Evolutionary conservation across 2,888 invertebrate species (phyloP), one percentile per base, ranked within the genome.

Genomic region (Aphidoletes aphidimyza): DNA sequence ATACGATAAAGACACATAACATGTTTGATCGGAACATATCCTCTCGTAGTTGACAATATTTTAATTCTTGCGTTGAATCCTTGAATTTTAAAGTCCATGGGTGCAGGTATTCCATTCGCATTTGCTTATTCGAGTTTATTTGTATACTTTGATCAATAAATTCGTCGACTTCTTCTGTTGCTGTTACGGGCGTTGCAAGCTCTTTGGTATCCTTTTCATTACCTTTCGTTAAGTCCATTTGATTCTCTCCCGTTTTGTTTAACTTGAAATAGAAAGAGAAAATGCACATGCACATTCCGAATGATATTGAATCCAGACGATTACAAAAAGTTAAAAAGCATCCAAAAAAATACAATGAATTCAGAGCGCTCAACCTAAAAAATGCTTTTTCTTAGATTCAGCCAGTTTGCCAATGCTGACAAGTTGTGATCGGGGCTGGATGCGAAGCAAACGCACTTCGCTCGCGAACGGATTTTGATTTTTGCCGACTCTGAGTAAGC

Each of bases 1-100:
- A 97, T 86, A 98, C 94, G 87, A 97, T 93, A 89, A 96, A 94
- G 88, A 97, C 96, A 90, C 97, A 97, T 88, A 97, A 92, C 92
- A 98, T 95, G 89, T 98, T 98, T 22, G 97, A 97, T 89, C 97
- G 96, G 91, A 98, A 98, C 93, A 97, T 97, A 87, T 94, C 95
- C 90, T 98, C 98, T 85, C 96, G 93, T 85, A 96, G 91, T 88
- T 95, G 94, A 86, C 94, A 94, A 90, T 97, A 98, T 93, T 95
- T 94, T 45, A 92, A 91, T 90, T 99, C 98, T 88, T 97, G 93
- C 26, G 93, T 92, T 49, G 92, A 91, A 86, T 96, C 94, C 85
- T 95, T 94, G 91, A 98, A 99, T 86, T 95, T 93, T 86, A 99
- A 91, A 8, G 96, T 95, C 94, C 97, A 95, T 5, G 94, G 91